Evolutionary conservation across 2,113 vertebrate species (phyloP).

Genomic region (Trematomus loennbergii): DNA sequence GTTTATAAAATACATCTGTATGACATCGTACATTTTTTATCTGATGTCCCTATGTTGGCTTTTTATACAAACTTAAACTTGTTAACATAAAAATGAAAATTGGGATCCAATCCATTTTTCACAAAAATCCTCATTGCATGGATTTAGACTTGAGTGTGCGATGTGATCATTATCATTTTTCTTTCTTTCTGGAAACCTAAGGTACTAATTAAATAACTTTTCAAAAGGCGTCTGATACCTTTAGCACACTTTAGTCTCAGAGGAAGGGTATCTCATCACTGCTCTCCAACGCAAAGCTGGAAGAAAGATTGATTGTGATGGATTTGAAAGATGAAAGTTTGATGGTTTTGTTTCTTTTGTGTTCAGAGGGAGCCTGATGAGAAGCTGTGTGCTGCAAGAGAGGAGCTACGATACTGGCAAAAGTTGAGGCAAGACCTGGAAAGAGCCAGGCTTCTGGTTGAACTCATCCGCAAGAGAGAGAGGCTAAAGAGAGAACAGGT

Average conservation of each 20-base stretch:
- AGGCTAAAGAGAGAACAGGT: slow-evolving; percentile 98
- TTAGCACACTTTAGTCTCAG: background rate
- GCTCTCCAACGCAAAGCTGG: background rate
- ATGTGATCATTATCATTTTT: background rate
- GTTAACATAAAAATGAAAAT: background rate
- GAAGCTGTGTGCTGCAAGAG: slow-evolving; percentile 92
- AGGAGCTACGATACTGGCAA: slow-evolving; percentile 98
- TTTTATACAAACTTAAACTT: background rate
- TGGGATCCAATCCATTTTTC: too few species aligned
- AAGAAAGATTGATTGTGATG: background rate
- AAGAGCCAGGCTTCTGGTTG: slow-evolving; percentile 92
- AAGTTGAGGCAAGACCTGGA: slow-evolving; percentile 96
- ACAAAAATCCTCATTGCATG: background rate
- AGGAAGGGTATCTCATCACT: background rate
- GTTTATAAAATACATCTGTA: background rate
- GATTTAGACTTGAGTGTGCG: background rate
- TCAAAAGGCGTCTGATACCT: too few species aligned
- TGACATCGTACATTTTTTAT: background rate
- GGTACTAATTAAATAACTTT: background rate
- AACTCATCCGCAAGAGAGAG: slow-evolving; percentile 97
- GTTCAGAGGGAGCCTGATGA: slow-evolving; percentile 92
- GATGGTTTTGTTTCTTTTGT: slow-evolving; percentile 1
- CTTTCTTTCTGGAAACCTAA: background rate
- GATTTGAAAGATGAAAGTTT: background rate
- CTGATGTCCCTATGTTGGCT: background rate